These are phyloP conservation scores for Nemotelus nigrinus DNA, from an alignment of 2,888 invertebrate genomes.

Conservation along the genomic window DNA sequence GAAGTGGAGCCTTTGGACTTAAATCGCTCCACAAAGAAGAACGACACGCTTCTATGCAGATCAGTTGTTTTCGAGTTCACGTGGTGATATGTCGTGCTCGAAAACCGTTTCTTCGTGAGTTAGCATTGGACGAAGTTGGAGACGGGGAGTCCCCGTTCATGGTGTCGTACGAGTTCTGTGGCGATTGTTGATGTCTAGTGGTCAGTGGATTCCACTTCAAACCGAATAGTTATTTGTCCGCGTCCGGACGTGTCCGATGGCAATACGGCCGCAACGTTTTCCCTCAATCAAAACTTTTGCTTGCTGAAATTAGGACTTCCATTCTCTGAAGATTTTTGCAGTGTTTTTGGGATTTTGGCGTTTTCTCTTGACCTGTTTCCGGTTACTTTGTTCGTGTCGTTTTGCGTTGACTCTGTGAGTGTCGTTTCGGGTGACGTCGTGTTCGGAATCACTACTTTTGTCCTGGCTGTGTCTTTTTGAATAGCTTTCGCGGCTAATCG, in stretches of 20 bases:
- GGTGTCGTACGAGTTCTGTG: background rate
- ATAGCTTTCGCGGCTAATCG: background rate
- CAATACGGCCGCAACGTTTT: background rate
- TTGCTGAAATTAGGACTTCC: background rate
- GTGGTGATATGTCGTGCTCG: slow-evolving; percentile 38
- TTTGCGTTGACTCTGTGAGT: background rate
- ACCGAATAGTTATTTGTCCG: background rate
- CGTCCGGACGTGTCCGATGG: background rate
- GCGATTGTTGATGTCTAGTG: background rate
- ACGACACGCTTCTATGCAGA: slow-evolving; percentile 3
- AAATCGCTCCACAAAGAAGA: background rate
- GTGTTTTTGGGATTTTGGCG: slow-evolving; percentile 6
- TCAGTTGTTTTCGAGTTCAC: slow-evolving; percentile 45
- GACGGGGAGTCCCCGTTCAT: slow-evolving; percentile 5
- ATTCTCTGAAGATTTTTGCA: background rate
- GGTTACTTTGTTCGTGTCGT: background rate
- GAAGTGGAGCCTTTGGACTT: background rate
- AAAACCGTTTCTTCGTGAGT: background rate
- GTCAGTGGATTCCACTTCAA: background rate
- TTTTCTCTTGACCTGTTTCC: slow-evolving; percentile 4
- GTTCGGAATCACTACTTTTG: background rate
- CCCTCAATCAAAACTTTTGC: slow-evolving; percentile 12
- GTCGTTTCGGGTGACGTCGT: background rate
- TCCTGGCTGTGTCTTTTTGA: background rate
- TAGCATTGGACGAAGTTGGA: background rate